Conservation (phyloP, 2,797 vertebrate genomes). For the Fringilla coelebs region DNA sequence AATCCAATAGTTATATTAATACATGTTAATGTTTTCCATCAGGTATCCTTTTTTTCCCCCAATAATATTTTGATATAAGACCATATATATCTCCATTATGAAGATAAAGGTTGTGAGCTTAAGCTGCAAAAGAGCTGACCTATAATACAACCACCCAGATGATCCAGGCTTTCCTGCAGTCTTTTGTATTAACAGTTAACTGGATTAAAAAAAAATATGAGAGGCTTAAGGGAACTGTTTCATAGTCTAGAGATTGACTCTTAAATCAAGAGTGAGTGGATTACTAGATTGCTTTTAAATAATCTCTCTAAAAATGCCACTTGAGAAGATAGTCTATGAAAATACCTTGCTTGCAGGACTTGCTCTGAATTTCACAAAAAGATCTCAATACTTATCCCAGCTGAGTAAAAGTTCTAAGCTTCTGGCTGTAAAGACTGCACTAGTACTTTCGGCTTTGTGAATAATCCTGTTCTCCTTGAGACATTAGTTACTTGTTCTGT, state of each 20-base stretch:
- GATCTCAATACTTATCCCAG: not conserved
- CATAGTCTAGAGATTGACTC: not conserved
- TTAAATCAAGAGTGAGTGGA: not conserved
- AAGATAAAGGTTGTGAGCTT: not conserved
- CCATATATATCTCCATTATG: not conserved
- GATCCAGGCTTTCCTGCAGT: not conserved
- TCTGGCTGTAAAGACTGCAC: not conserved
- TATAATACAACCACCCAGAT: not conserved
- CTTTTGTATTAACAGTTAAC: not conserved
- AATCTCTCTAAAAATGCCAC: not conserved
- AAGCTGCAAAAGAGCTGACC: not conserved
- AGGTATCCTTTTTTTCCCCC: fast-evolving
- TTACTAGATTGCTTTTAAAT: not conserved
- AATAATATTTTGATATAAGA: not conserved
- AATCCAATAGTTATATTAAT: not conserved
- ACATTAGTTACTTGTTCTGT: not conserved
- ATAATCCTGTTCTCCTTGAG: not conserved
- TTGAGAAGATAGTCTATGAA: not conserved
- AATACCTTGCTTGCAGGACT: not conserved
- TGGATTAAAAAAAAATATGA: not conserved
- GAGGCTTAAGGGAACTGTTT: not conserved
- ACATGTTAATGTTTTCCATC: not conserved
- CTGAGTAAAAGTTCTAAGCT: not conserved
- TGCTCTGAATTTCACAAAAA: not conserved
- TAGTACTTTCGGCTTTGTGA: not conserved